Evolutionary conservation across 2,888 invertebrate species (phyloP), one percentile per base, ranked within the genome.

Genomic region (Ditylenchus weischeri): DNA sequence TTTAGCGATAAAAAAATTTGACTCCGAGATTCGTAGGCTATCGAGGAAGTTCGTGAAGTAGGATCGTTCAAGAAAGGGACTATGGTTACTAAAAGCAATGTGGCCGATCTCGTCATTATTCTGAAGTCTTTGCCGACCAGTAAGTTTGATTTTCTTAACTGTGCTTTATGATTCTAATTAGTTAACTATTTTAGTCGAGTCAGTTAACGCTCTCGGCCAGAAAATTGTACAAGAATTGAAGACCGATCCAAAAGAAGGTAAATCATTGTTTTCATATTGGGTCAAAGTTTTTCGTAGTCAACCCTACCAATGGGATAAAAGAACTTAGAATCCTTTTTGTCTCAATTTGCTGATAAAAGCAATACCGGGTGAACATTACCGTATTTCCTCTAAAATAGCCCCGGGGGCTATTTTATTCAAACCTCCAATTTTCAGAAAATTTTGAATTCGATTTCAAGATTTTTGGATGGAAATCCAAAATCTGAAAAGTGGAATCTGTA

Each of bases 41-140:
- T 92, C 62, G 92, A 92, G 83, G 95, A 95, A 85, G 93, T 94
- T 0, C 88, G 94, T 0, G 93, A 93, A 85, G 95, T 98, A 10
- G 96, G 96, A 0, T 93, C 95, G 0, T 95, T 92, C 84, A 96
- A 96, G 84, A 95, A 96, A 83, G 94, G 95, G 2, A 96, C 96
- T 0, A 93, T 96, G 90, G 89, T 95, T 83, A 90, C 91, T 0
- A 93, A 93, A 1, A 91, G 91, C 84, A 94, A 93, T 84, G 90
- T 93, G 0, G 96, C 73, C n/a, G 78, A 78, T 66, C 36, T 78
- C 21, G 74, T 74, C 11, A 69, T 78, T 29, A 70, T 76, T 23
- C 57, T 78, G 51, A 70, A 60, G 43, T 67, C 69, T 1, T 68
- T 78, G 47, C 78, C 78, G 0, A 72, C 75, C 0, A 68, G 74